phyloP scores from a whole-genome alignment of 1,140 invertebrate genomes.

The Nasonia giraulti region DNA sequence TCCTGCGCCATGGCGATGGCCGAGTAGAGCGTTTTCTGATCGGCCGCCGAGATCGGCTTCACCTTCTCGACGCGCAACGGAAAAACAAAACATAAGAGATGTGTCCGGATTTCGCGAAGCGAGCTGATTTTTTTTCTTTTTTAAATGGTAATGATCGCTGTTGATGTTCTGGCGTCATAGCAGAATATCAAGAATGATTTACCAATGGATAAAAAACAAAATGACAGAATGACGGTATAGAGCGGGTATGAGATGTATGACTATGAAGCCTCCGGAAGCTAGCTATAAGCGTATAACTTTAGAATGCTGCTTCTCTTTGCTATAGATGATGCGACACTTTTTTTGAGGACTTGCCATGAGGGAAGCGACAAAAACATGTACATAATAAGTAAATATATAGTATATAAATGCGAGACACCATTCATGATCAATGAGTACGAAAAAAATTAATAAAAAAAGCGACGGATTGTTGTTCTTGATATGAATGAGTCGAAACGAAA shows the following conservation, averaged over 20 bases:
- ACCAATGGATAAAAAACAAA: background rate
- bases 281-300: background rate
- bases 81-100: slow-evolving; percentile 5
- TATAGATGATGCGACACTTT: slow-evolving; percentile 42
- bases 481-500: slow-evolving; percentile 51
- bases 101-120: background rate
- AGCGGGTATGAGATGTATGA: background rate
- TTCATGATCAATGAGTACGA: slow-evolving; percentile 19
- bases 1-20: slow-evolving; percentile 96
- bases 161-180: background rate
- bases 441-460: slow-evolving; percentile 44
- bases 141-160: background rate
- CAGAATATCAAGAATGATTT: too few relatives aligned
- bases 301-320: slow-evolving; percentile 13
- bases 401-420: slow-evolving; percentile 43
- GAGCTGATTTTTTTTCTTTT: background rate
- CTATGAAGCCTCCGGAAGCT: background rate
- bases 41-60: slow-evolving; percentile 95
- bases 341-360: slow-evolving; percentile 21
- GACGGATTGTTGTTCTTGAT: slow-evolving; percentile 24
- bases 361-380: slow-evolving; percentile 32
- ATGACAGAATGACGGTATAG: background rate
- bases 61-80: slow-evolving; percentile 74
- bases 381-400: slow-evolving; percentile 33
- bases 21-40: slow-evolving; percentile 93